phyloP scores from a whole-genome alignment of 1,140 invertebrate species.

The Neotoxoptera formosana region DNA sequence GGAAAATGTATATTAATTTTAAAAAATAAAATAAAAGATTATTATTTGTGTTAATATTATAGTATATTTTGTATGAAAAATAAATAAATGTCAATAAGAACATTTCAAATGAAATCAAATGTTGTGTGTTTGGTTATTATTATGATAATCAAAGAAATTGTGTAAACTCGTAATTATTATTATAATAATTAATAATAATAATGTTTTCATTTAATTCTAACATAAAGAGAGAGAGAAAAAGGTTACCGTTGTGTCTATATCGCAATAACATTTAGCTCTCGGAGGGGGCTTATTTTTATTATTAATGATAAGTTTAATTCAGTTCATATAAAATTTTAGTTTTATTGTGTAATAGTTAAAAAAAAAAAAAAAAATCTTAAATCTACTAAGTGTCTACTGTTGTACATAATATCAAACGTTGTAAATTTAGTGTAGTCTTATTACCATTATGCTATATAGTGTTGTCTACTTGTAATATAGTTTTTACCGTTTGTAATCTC shows the following conservation, averaged over 20 bases:
- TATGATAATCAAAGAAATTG: neutral
- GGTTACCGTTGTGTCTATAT: neutral
- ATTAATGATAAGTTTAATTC: neutral
- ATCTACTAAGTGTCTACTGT: neutral
- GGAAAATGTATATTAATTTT: constrained; percentile 42
- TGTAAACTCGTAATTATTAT: neutral
- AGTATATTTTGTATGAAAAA: constrained; percentile 57
- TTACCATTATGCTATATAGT: neutral
- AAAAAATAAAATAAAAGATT: constrained; percentile 32
- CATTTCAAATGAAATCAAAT: constrained; percentile 27
- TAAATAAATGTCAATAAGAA: constrained; percentile 40
- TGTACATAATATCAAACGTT: neutral
- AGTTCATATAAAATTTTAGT: neutral
- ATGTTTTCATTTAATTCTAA: neutral
- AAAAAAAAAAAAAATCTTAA: neutral
- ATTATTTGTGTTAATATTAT: constrained; percentile 54
- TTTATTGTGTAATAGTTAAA: neutral
- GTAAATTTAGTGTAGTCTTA: neutral
- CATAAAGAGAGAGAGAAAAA: neutral
- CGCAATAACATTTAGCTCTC: neutral
- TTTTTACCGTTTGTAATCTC: neutral
- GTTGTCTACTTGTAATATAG: neutral
- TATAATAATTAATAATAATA: neutral
- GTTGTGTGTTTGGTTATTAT: neutral
- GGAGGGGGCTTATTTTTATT: neutral